Conservation (phyloP, 2,113 vertebrate species). For the Struthio camelus region DNA sequence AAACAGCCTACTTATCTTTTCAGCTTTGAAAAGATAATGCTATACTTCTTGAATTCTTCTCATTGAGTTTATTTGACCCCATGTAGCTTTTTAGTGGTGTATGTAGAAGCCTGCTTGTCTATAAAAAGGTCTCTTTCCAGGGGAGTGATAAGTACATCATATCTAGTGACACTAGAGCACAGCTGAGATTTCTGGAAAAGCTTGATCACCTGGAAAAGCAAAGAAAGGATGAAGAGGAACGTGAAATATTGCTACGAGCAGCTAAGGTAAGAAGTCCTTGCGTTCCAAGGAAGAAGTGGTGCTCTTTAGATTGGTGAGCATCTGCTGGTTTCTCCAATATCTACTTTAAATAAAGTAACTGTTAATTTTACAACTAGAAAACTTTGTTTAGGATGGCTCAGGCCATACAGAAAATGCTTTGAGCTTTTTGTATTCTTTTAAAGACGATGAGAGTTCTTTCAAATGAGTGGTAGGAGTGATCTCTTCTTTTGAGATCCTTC, state of each 20-base stretch:
- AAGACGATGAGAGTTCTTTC: background rate
- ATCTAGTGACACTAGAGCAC: slow-evolving; percentile 85
- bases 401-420: background rate
- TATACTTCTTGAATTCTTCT: background rate
- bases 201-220: slow-evolving; percentile 87
- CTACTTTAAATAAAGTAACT: background rate
- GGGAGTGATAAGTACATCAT: slow-evolving; percentile 78
- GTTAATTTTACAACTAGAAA: background rate
- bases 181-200: slow-evolving; percentile 91
- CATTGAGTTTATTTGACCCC: background rate
- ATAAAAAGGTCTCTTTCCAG: slow-evolving; percentile 61
- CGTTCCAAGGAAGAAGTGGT: background rate
- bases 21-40: background rate
- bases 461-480: background rate
- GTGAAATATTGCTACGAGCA: slow-evolving; percentile 84
- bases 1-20: background rate
- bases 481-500: background rate
- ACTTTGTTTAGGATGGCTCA: background rate
- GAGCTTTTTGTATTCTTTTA: background rate
- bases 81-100: background rate
- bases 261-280: slow-evolving; percentile 81
- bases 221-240: slow-evolving; percentile 85
- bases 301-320: background rate
- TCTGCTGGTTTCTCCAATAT: background rate
- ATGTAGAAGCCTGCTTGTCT: background rate